These are phyloP conservation scores for Tenualosa ilisha DNA, from an alignment of 2,797 vertebrate genomes.

Conservation along the genomic window DNA sequence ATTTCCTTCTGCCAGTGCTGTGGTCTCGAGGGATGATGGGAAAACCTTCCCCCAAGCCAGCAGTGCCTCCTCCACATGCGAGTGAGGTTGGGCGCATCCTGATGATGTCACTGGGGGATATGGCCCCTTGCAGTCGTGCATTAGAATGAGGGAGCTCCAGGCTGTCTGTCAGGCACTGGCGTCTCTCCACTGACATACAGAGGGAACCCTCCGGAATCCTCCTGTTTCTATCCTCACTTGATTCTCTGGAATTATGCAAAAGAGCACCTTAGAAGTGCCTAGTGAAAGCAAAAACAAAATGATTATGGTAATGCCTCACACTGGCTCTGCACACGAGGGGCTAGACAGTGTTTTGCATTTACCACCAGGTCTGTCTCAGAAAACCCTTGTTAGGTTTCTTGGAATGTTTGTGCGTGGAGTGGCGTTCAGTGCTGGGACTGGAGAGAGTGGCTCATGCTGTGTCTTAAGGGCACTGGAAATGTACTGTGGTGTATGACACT, in stretches of 20 bases:
- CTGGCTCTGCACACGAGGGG: not conserved
- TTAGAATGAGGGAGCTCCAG: conserved; percentile 27
- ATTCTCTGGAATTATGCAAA: conserved; percentile 38
- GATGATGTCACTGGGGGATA: conserved; percentile 43
- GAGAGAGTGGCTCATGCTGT: not conserved
- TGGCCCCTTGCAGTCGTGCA: not conserved
- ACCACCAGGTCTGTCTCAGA: not conserved
- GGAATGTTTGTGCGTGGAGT: not conserved
- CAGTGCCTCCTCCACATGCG: not conserved
- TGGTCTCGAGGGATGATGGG: not conserved
- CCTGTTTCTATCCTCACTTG: not conserved
- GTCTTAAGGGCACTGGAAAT: not conserved
- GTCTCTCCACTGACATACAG: conserved; percentile 34
- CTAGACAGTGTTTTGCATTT: conserved; percentile 21
- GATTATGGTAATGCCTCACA: conserved; percentile 37
- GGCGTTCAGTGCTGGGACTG: not conserved
- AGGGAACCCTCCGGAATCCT: conserved; percentile 18
- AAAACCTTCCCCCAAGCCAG: not conserved
- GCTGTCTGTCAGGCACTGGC: conserved; percentile 26
- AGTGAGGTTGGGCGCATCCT: conserved; percentile 1
- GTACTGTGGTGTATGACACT: not conserved
- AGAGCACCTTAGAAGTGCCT: conserved; percentile 25
- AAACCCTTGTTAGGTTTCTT: conserved; percentile 21
- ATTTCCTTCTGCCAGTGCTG: not conserved
- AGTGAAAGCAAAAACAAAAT: conserved; percentile 37